Evolutionary conservation across 2,888 invertebrate species (phyloP), one percentile per base, ranked within the genome.

Genomic region (Pristionchus arcanus): DNA sequence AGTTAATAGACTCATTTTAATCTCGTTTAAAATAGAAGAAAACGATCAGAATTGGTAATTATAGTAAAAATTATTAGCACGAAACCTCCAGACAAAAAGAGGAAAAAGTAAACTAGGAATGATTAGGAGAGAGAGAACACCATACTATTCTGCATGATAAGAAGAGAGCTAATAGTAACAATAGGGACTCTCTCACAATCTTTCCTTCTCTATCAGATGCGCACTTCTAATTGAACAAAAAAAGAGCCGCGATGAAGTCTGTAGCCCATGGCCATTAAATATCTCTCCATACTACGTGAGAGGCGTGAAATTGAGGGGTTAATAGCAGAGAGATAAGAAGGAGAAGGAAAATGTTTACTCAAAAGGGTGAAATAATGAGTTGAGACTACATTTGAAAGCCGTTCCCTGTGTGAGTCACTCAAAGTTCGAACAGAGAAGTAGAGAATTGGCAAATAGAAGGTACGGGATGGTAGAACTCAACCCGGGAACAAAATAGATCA

Each of bases 251-350:
- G 37, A n/a, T 77, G 77, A 77, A 77, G 77, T 19, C 15, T 77
- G 77, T 77, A 77, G 77, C 77, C 77, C 21, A 42, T 25, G 21
- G 4, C 77, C 25, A 25, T 25, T 42, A 77, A 42, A 34, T 21
- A 5, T 34, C 21, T 37, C 77, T 77, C 42, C 77, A 77, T 13
- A 77, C 77, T 77, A 42, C n/a, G 77, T 28, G 77, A 42, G 49
- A 77, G 77, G 77, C 49, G 77, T 77, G 42, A 77, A 77, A 77
- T n/a, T 77, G 42, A 77, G 2, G 49, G 77, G 42, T 16, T 77
- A 77, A 77, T 77, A 28, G 19, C 13, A 34, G 37, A 21, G 19
- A 19, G 74, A 74, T 31, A 74, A 74, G 28, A 77, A 49, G 49
- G 77, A 77, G 31, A 28, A 15, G 68, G 34, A 13, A 71, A 15